Evolutionary conservation across 2,113 vertebrate species (phyloP).

Genomic region (Solea senegalensis): DNA sequence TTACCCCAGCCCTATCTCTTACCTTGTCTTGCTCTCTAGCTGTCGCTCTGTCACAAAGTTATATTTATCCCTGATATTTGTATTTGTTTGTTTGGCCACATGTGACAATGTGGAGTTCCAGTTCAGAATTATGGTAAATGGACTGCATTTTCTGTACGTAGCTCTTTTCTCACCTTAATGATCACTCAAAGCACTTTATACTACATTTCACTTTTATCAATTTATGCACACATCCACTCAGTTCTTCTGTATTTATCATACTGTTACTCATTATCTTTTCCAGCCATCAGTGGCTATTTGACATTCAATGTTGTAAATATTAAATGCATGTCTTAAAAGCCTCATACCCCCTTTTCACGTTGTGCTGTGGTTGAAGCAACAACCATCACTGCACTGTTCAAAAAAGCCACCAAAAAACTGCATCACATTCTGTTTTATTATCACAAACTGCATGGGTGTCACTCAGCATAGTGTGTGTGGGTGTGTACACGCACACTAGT

Average conservation of each 20-base stretch:
- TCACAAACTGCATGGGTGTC: too few relatives aligned
- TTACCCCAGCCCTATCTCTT: background rate
- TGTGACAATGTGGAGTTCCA: constrained; percentile 17
- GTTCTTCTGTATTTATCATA: background rate
- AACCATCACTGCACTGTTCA: too few relatives aligned
- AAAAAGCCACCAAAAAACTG: too few relatives aligned
- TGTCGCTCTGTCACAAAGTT: constrained; percentile 13
- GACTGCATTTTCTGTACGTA: background rate
- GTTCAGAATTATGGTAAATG: background rate
- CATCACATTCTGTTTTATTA: too few relatives aligned
- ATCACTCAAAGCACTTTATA: background rate
- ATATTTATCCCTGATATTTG: constrained; percentile 35
- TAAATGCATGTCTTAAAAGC: too few relatives aligned
- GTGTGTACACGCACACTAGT: too few relatives aligned
- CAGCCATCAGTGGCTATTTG: too few relatives aligned
- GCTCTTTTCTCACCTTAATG: background rate
- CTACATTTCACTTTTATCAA: background rate
- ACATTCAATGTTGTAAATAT: too few relatives aligned
- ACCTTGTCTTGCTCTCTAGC: background rate
- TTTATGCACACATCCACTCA: background rate
- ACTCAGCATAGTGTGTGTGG: too few relatives aligned
- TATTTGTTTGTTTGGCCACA: background rate
- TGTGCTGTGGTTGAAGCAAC: too few relatives aligned
- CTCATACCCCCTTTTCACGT: too few relatives aligned
- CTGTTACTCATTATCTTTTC: too few relatives aligned